Conservation (phyloP, 2,888 invertebrate genomes). For the Tetragonisca angustula region DNA sequence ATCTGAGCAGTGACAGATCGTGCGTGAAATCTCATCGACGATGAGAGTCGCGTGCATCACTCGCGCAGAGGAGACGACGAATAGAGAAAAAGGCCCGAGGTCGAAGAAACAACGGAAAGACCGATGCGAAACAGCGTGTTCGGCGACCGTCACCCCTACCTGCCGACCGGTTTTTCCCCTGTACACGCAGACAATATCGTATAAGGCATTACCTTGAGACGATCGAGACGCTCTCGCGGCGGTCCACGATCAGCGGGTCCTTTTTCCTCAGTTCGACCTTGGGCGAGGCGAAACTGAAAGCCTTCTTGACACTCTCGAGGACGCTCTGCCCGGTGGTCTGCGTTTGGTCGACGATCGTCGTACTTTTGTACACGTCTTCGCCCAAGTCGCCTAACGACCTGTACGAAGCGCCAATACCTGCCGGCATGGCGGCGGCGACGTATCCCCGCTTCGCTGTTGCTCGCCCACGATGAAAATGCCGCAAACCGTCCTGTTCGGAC, state of each 20-base stretch:
- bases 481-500: slow-evolving; percentile 58
- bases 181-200: slow-evolving; percentile 60
- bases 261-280: slow-evolving; percentile 83
- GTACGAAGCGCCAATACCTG: slow-evolving; percentile 88
- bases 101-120: slow-evolving; percentile 54
- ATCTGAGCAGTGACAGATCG: neutral
- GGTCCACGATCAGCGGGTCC: slow-evolving; percentile 82
- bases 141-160: slow-evolving; percentile 61
- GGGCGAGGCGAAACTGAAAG: slow-evolving; percentile 85
- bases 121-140: slow-evolving; percentile 33
- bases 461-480: slow-evolving; percentile 62
- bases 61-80: slow-evolving; percentile 1
- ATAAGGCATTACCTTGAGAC: slow-evolving; percentile 81
- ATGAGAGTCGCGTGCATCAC: neutral
- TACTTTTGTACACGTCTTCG: slow-evolving; percentile 88
- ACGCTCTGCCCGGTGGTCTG: slow-evolving; percentile 85
- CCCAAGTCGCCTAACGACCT: slow-evolving; percentile 85
- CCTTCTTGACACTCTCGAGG: slow-evolving; percentile 87
- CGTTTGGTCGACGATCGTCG: slow-evolving; percentile 86
- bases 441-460: slow-evolving; percentile 32
- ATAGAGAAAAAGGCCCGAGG: slow-evolving; percentile 45
- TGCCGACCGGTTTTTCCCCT: slow-evolving; percentile 64
- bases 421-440: slow-evolving; percentile 85
- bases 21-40: slow-evolving; percentile 2
- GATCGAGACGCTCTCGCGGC: slow-evolving; percentile 82